Evolutionary conservation across 2,888 invertebrate genomes (phyloP).

Genomic region (Hypena proboscidalis): DNA sequence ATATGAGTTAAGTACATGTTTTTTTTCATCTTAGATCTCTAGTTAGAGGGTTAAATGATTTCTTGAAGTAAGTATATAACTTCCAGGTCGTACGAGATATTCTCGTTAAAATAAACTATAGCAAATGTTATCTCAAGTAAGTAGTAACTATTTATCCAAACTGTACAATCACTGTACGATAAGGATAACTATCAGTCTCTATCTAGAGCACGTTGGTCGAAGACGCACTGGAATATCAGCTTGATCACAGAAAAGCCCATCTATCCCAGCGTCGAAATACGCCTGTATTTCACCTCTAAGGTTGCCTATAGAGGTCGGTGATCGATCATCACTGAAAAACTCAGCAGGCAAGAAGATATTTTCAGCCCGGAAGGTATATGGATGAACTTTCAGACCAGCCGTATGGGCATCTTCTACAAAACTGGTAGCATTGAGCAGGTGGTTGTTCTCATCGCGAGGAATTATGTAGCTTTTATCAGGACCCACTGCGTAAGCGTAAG

Average conservation of each 20-base stretch:
- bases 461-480: slow-evolving; percentile 75
- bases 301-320: slow-evolving; percentile 57
- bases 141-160: no score
- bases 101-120: no score
- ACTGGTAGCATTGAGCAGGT: slow-evolving; percentile 58
- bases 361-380: slow-evolving; percentile 76
- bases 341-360: slow-evolving; percentile 69
- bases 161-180: no score
- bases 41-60: no score
- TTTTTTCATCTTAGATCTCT: no score
- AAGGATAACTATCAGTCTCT: slow-evolving; percentile 2
- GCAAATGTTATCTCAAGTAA: no score
- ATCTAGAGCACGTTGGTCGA: slow-evolving; percentile 42
- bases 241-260: slow-evolving; percentile 75
- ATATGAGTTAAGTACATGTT: no score
- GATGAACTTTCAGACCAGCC: slow-evolving; percentile 70
- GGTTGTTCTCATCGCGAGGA: slow-evolving; percentile 61
- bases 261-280: slow-evolving; percentile 69
- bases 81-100: no score
- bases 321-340: slow-evolving; percentile 51
- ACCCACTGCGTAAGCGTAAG: slow-evolving; percentile 73
- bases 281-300: slow-evolving; percentile 63
- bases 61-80: no score
- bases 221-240: slow-evolving; percentile 64
- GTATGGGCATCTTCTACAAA: slow-evolving; percentile 71